Conservation (phyloP, 2,888 invertebrate species). For the Drosophila bunnanda region DNA sequence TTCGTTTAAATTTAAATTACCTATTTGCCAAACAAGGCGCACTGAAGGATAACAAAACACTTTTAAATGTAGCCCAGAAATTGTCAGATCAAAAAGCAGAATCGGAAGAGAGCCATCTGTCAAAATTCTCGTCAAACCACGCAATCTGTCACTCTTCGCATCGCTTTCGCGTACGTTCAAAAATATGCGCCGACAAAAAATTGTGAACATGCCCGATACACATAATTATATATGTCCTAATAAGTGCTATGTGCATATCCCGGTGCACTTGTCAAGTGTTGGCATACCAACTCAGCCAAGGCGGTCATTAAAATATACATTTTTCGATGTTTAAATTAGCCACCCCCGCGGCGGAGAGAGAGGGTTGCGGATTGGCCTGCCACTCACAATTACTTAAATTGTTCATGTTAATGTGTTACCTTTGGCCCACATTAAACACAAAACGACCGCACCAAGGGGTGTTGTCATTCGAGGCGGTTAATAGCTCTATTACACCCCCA, state of each 20-base stretch:
- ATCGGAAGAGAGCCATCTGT: constrained; percentile 83
- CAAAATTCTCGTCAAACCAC: constrained; percentile 80
- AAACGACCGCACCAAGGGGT: constrained; percentile 57
- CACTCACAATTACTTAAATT: constrained; percentile 53
- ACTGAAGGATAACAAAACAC: constrained; percentile 75
- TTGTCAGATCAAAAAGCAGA: constrained; percentile 82
- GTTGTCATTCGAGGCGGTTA: constrained; percentile 66
- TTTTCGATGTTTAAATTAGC: constrained; percentile 50
- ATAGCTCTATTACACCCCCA: constrained; percentile 84
- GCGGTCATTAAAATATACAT: constrained; percentile 71
- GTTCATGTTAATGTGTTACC: constrained; percentile 70
- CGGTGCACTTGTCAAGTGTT: constrained; percentile 76
- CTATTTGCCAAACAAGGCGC: constrained; percentile 68
- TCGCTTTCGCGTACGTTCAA: constrained; percentile 43
- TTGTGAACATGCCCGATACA: constrained; percentile 57
- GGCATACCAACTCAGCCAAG: constrained; percentile 65
- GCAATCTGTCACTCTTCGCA: constrained; percentile 58
- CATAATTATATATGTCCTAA: constrained; percentile 58
- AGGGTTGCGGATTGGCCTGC: constrained; percentile 54
- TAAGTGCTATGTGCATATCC: constrained; percentile 56
- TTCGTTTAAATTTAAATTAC: constrained; percentile 73
- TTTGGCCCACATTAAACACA: constrained; percentile 68
- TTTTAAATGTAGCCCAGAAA: constrained; percentile 73
- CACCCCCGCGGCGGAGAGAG: constrained; percentile 43
- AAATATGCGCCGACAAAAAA: constrained; percentile 51